Evolutionary conservation across 2,888 invertebrate species (phyloP), one percentile per base, ranked within the genome.

Genomic region (Pristionchus entomophagus): DNA sequence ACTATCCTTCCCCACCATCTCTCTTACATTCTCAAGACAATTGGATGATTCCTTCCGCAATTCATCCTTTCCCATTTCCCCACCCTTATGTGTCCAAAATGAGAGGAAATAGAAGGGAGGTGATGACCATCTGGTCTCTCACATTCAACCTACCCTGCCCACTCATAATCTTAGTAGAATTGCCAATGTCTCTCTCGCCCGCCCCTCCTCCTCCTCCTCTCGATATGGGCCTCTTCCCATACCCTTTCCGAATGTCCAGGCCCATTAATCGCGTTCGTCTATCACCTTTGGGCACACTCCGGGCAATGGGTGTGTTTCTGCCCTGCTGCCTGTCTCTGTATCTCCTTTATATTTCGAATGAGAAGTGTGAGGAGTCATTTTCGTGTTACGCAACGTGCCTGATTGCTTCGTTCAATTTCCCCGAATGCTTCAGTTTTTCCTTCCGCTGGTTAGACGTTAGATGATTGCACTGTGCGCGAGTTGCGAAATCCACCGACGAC

Each of bases 51-150:
- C n/a, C n/a, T 56, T 6, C n/a, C 56, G 26, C 56, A 0, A 10
- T 56, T 22, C 22, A 56, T 56, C 26, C n/a, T 26, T 26, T 29
- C 73, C 32, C 73, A 38, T 73, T 73, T 73, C 41, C 73, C 32
- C 35, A 32, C 73, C 41, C 73, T 65, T n/a, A n/a, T n/a, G 32
- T 32, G 62, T 62, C 62, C 62, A 62, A 62, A 62, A 62, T 62
- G 62, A 62, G n/a, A n/a, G 62, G 62, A 62, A 62, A 62, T 62
- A 62, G 29, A 29, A 32, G 45, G 17, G 62, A 62, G 29, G 62
- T 29, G 62, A 12, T 26, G 62, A 62, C 62, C 62, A 62, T 62
- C 62, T 62, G 62, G 62, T 62, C 62, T 62, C 32, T 29, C 62
- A 62, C 62, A 45, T 77, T 77, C 77, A n/a, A n/a, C n/a, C n/a